phyloP scores from a whole-genome alignment of 2,797 vertebrate species.

The Micropoecilia bifurca region DNA sequence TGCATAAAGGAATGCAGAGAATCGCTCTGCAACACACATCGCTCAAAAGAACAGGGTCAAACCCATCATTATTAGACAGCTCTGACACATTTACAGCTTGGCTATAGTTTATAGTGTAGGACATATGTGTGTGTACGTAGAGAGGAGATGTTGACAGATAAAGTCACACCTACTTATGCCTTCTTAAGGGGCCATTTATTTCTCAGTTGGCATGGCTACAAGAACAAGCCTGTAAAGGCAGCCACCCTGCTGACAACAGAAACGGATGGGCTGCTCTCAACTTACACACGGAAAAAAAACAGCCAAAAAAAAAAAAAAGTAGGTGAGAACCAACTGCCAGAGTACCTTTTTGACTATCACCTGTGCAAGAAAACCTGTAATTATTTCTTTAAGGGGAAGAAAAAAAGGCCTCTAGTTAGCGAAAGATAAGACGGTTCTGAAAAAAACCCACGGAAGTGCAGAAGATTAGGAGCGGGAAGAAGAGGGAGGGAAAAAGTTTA shows the following conservation, averaged over 20 bases:
- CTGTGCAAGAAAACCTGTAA: constrained; percentile 17
- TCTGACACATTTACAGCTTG: constrained; percentile 4
- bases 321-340: constrained; percentile 19
- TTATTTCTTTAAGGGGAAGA: constrained; percentile 18
- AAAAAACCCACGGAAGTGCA: background rate
- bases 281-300: background rate
- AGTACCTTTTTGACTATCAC: constrained; percentile 17
- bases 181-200: constrained; percentile 46
- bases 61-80: constrained; percentile 33
- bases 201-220: constrained; percentile 26
- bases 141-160: constrained; percentile 45
- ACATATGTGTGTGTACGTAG: constrained; percentile 1
- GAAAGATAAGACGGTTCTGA: constrained; percentile 1
- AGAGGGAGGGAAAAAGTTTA: background rate
- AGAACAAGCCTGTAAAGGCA: constrained; percentile 17
- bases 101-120: constrained; percentile 12
- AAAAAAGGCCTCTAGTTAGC: constrained; percentile 9
- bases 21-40: constrained; percentile 24
- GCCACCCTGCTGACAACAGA: constrained; percentile 9
- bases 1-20: constrained; percentile 63
- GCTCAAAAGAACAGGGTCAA: constrained; percentile 5
- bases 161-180: constrained; percentile 34
- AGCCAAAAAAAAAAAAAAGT: background rate
- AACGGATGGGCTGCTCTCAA: constrained; percentile 1
- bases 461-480: constrained; percentile 16